Evolutionary conservation across 1,140 invertebrate genomes (phyloP).

Genomic region (Liolophura sinensis): DNA sequence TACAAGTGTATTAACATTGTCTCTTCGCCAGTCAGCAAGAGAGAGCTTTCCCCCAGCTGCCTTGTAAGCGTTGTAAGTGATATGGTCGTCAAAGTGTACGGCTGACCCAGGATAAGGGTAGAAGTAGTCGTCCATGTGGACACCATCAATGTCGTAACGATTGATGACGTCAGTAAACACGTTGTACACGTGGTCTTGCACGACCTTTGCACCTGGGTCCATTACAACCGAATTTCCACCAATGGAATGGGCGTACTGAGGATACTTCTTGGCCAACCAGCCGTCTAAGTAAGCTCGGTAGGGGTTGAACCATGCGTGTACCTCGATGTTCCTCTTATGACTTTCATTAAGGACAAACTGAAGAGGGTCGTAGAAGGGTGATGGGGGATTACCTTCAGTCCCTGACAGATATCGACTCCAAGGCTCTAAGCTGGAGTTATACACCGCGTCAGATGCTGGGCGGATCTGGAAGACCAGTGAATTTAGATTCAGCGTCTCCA

Average conservation of each 20-base stretch:
- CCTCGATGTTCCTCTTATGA: slow-evolving; percentile 42
- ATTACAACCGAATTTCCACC: slow-evolving; percentile 42
- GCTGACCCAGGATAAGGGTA: slow-evolving; percentile 50
- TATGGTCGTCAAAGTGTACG: slow-evolving; percentile 38
- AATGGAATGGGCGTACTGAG: slow-evolving; percentile 41
- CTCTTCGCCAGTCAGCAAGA: slow-evolving; percentile 41
- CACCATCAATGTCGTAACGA: slow-evolving; percentile 51
- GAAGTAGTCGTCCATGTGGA: slow-evolving; percentile 57
- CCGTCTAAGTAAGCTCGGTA: slow-evolving; percentile 27
- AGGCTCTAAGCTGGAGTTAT: slow-evolving; percentile 44
- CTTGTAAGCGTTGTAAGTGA: slow-evolving; percentile 39
- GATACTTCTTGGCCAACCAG: slow-evolving; percentile 32
- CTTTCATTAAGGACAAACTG: slow-evolving; percentile 35
- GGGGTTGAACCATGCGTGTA: slow-evolving; percentile 55
- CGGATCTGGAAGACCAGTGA: slow-evolving; percentile 48
- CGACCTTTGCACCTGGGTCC: slow-evolving; percentile 43
- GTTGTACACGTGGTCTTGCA: slow-evolving; percentile 29
- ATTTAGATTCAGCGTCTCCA: slow-evolving; percentile 42
- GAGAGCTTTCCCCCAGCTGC: slow-evolving; percentile 34
- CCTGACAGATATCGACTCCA: slow-evolving; percentile 53
- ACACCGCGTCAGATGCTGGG: slow-evolving; percentile 43
- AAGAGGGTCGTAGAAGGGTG: slow-evolving; percentile 48
- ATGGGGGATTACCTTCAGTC: slow-evolving; percentile 42
- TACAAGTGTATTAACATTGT: slow-evolving; percentile 46
- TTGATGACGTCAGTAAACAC: slow-evolving; percentile 44